A percentile compares a stretch with the other conserved stretches of the same genome.
Evolutionary conservation across 2,113 vertebrate species (phyloP).

Genomic region (Chloebia gouldiae): DNA sequence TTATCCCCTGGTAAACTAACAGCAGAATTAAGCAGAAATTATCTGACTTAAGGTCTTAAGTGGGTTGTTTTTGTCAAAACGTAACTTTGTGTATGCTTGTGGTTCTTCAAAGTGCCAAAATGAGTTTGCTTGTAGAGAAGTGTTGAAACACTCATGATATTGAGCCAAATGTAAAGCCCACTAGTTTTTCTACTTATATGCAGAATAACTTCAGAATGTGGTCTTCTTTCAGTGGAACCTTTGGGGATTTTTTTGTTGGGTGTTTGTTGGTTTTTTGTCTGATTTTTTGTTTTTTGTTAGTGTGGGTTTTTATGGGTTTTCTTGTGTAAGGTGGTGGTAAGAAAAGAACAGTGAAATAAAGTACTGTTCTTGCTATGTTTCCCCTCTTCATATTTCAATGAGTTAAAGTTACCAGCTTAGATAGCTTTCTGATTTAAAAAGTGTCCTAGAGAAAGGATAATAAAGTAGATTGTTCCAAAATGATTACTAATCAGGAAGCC

Average conservation of each 20-base stretch:
- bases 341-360: background rate
- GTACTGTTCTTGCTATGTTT: background rate
- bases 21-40: background rate
- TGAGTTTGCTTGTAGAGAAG: background rate
- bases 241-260: fast-evolving
- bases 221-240: background rate
- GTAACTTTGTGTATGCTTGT: background rate
- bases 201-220: background rate
- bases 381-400: background rate
- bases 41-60: background rate
- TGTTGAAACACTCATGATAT: background rate
- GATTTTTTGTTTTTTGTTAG: background rate
- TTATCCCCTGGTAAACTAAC: background rate
- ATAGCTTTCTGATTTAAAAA: background rate
- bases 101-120: background rate
- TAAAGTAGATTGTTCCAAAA: background rate
- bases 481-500: background rate
- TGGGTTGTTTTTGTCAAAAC: background rate
- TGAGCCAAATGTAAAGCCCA: background rate
- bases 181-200: background rate
- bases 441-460: background rate
- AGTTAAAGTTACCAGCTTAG: background rate
- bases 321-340: background rate
- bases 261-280: background rate
- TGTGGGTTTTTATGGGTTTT: background rate